Evolutionary conservation across 2,888 invertebrate genomes (phyloP), one percentile per base, ranked within the genome.

Genomic region (Aelia acuminata): DNA sequence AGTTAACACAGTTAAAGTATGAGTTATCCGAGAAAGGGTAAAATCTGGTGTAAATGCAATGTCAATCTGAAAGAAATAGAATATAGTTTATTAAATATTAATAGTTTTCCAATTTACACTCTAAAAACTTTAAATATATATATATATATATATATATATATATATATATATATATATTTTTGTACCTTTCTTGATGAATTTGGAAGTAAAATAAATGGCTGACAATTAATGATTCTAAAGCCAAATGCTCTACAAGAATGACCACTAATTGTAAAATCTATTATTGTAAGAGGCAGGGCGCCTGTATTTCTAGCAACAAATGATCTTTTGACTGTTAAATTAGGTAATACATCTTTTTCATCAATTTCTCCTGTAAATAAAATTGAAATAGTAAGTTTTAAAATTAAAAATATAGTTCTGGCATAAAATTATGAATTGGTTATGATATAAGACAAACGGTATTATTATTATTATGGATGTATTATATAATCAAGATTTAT

Each of bases 251-350:
- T 95, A 92, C 97, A 97, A 1, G 93, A 92, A 90, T 94, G 92
- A 90, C 94, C 94, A 91, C 95, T 95, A 90, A 97, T 95, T 89
- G 93, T 93, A 91, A 95, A 94, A 87, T 94, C 94, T 90, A 94
- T 93, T 90, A 98, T 94, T 90, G 94, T 94, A 91, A 99, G 95
- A n/a, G 96, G 95, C 90, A 98, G 94, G 91, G 96, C 96, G 2
- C 99, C 99, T n/a, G 96, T 96, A 93, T 99, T 99, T 91, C 96
- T 94, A 39, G 97, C 96, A 18, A 95, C 95, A 92, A 98, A 98
- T 80, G 96, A 95, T 89, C 97, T 94, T 91, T 96, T 96, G 31
- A 96, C 95, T 18, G 95, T 95, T 87, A 97, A 93, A 92, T 95
- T 90, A 35, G 90, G 90, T 22, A 85, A 89, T 35, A 88, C 84